Conservation (phyloP, 1,140 invertebrate genomes). For the Batillaria attramentaria region DNA sequence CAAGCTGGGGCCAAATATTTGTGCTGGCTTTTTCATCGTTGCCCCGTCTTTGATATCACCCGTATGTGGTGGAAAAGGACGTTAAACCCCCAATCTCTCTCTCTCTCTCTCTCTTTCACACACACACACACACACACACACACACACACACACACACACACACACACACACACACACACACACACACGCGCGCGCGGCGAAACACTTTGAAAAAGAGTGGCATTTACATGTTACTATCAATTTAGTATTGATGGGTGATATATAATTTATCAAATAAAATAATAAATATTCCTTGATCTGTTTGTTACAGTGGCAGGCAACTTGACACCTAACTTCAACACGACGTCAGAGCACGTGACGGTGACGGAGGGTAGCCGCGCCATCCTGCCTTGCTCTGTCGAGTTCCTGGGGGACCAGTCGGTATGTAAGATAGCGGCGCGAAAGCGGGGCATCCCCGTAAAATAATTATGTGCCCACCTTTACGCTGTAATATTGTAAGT, state of each 20-base stretch:
- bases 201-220: neutral
- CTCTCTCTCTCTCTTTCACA: neutral
- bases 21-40: neutral
- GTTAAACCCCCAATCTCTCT: neutral
- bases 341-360: slow-evolving; percentile 79
- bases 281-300: neutral
- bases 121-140: neutral
- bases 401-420: slow-evolving; percentile 89
- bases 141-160: neutral
- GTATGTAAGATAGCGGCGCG: slow-evolving; percentile 75
- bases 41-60: neutral
- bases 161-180: neutral
- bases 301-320: slow-evolving; percentile 8
- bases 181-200: neutral
- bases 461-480: too few species aligned
- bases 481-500: too few species aligned
- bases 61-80: too few species aligned
- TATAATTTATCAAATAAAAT: neutral
- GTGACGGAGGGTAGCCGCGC: slow-evolving; percentile 91
- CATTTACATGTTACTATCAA: neutral
- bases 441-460: neutral
- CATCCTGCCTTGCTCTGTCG: slow-evolving; percentile 90
- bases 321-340: slow-evolving; percentile 34
- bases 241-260: neutral
- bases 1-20: neutral